Evolutionary conservation across 2,888 invertebrate genomes (phyloP).

Genomic region (Leucophenga montana): DNA sequence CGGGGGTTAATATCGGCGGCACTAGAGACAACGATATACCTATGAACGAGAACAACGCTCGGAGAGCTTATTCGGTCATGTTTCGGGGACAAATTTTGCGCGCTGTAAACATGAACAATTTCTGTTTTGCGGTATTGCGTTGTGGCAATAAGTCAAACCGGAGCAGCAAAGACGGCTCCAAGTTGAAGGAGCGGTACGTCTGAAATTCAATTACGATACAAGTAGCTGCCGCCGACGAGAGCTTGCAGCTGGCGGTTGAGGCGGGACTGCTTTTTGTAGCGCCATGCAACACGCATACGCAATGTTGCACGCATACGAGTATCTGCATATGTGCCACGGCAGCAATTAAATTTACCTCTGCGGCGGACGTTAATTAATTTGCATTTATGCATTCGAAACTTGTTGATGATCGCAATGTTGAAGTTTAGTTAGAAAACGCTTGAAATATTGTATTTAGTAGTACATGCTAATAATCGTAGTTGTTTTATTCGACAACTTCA

Average conservation of each 20-base stretch:
- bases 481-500: neutral
- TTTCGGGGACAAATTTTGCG: constrained; percentile 57
- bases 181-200: constrained; percentile 17
- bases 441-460: constrained; percentile 1
- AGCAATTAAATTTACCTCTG: constrained; percentile 58
- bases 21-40: neutral
- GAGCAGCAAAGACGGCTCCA: neutral
- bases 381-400: constrained; percentile 55
- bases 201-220: constrained; percentile 40
- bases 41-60: neutral
- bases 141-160: constrained; percentile 55
- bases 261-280: constrained; percentile 33
- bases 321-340: constrained; percentile 31
- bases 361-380: constrained; percentile 59
- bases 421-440: constrained; percentile 12
- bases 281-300: constrained; percentile 59
- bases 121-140: constrained; percentile 33
- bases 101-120: constrained; percentile 40
- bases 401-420: constrained; percentile 52
- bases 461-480: neutral
- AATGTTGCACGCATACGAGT: constrained; percentile 36
- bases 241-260: constrained; percentile 24
- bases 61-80: constrained; percentile 32
- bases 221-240: constrained; percentile 9
- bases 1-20: constrained; percentile 63